Conservation (phyloP, 2,113 vertebrate genomes). For the Motacilla tschutschensis region DNA sequence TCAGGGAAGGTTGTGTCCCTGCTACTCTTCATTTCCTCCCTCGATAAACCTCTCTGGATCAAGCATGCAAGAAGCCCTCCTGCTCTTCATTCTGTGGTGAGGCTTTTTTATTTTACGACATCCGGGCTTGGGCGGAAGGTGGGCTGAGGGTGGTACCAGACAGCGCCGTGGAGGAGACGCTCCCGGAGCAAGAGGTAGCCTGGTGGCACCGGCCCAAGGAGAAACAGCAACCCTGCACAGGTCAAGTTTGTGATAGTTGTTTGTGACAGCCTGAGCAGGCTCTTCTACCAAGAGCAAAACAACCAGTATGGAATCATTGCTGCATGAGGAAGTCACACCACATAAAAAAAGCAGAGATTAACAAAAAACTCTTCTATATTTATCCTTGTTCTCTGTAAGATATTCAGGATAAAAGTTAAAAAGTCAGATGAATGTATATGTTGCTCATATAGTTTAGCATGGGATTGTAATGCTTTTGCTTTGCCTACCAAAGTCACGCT, state of each 20-base stretch:
- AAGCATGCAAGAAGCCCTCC: no score
- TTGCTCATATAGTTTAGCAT: background rate
- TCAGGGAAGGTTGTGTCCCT: no score
- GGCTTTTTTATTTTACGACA: no score
- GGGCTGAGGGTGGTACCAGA: no score
- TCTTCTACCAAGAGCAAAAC: background rate
- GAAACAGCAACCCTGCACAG: no score
- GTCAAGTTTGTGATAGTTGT: background rate
- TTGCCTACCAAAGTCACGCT: background rate
- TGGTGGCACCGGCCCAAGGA: no score
- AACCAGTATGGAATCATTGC: background rate
- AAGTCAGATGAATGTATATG: rapidly evolving
- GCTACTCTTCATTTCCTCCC: no score
- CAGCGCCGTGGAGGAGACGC: no score
- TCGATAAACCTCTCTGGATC: no score
- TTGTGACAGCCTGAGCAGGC: background rate
- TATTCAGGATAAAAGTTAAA: background rate
- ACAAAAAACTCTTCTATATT: background rate
- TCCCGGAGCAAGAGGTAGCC: no score
- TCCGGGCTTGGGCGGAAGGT: no score
- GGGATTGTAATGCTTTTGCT: background rate
- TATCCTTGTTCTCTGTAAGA: background rate
- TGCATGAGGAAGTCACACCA: background rate
- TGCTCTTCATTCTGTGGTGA: no score
- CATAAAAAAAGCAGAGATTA: background rate